Evolutionary conservation across 37 sponge, comb jelly and placozoan species (phyloP).

Genomic region (Mnemiopsis leidyi): DNA sequence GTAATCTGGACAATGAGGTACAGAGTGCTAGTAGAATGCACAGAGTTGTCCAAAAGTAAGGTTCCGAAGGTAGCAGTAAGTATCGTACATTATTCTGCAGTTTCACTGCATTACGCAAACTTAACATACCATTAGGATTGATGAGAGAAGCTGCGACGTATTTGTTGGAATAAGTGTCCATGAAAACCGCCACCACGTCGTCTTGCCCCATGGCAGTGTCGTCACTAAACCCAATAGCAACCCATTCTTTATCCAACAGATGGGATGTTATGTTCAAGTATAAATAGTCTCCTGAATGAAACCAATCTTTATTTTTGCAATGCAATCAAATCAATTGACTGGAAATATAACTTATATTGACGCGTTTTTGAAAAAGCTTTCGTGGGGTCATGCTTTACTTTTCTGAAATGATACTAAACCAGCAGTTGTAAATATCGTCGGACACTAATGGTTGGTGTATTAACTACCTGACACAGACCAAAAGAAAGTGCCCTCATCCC

Average conservation of each 20-base stretch:
- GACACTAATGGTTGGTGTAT: too few relatives aligned
- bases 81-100: background rate
- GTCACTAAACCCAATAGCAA: slow-evolving; percentile 26
- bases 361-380: too few relatives aligned
- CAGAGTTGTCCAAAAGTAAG: too few relatives aligned
- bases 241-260: background rate
- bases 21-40: too few relatives aligned
- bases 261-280: slow-evolving; percentile 20
- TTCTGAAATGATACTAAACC: too few relatives aligned
- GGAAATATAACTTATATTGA: too few relatives aligned
- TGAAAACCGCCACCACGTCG: background rate
- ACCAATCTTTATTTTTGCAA: too few relatives aligned
- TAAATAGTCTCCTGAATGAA: slow-evolving; percentile 25
- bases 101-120: background rate
- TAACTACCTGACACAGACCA: slow-evolving; percentile 4
- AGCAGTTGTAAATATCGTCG: too few relatives aligned
- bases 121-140: slow-evolving; percentile 13
- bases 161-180: background rate
- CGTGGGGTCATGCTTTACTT: too few relatives aligned
- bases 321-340: background rate
- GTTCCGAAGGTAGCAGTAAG: too few relatives aligned
- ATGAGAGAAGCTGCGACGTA: slow-evolving; percentile 2
- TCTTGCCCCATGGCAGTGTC: slow-evolving; percentile 42
- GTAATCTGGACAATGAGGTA: too few relatives aligned
- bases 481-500: background rate